These are phyloP conservation scores for Colaptes auratus DNA, from an alignment of 2,113 vertebrate species.

Conservation along the genomic window DNA sequence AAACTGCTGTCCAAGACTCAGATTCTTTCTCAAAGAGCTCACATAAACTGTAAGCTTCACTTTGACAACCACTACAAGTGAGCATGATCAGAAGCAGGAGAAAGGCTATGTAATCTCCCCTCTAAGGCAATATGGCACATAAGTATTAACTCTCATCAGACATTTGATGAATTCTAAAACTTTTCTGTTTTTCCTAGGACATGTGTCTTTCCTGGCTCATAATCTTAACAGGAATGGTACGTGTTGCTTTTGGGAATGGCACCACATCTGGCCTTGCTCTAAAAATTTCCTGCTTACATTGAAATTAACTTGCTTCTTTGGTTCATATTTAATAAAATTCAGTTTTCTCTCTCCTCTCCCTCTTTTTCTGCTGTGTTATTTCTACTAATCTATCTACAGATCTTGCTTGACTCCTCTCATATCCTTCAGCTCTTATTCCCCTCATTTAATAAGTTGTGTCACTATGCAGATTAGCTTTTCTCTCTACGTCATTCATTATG, in stretches of 20 bases:
- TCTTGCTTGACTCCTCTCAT: conserved; percentile 16
- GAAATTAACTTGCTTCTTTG: conserved; percentile 23
- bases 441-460: conserved; percentile 31
- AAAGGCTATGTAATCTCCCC: background rate
- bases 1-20: background rate
- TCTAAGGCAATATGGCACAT: background rate
- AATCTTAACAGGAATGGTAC: background rate
- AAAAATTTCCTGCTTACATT: background rate
- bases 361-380: conserved; percentile 1
- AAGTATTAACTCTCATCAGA: conserved; percentile 25
- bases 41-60: background rate
- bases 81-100: background rate
- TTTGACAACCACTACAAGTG: background rate
- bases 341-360: background rate
- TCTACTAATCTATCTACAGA: conserved; percentile 23
- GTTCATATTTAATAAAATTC: conserved; percentile 1
- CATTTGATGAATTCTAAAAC: background rate
- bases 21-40: background rate
- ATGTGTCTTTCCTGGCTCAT: background rate
- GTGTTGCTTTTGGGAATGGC: background rate
- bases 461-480: conserved; percentile 1
- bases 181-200: conserved; percentile 1
- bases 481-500: background rate
- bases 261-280: background rate
- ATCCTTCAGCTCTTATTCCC: conserved; percentile 29